A percentile compares a stretch with the other conserved stretches of the same genome.
Conservation (phyloP, 2,797 vertebrate genomes). For the Spinibarbus caldwelli region DNA sequence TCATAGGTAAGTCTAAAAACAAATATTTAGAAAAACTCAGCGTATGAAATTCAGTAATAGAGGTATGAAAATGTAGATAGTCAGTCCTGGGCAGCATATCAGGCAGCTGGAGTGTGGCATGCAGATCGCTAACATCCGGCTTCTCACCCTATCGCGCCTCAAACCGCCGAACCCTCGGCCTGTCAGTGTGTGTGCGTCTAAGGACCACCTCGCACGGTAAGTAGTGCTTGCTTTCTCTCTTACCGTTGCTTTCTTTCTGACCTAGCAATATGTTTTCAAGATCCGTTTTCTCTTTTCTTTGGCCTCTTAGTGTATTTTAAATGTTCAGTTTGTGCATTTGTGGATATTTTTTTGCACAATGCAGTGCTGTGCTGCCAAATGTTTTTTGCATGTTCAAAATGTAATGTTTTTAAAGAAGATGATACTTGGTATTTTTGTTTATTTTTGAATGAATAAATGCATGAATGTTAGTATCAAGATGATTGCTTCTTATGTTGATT, state of each 20-base stretch:
- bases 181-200: slow-evolving; percentile 84
- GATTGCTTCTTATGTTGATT: background rate
- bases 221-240: slow-evolving; percentile 85
- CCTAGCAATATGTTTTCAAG: slow-evolving; percentile 43
- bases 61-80: slow-evolving; percentile 35
- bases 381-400: slow-evolving; percentile 57
- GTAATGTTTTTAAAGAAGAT: slow-evolving; percentile 72
- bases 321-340: slow-evolving; percentile 26
- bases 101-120: slow-evolving; percentile 81
- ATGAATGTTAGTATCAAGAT: background rate
- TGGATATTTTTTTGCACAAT: slow-evolving; percentile 38
- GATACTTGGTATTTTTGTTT: slow-evolving; percentile 51
- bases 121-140: slow-evolving; percentile 97
- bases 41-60: background rate
- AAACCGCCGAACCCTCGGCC: slow-evolving; percentile 86
- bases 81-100: slow-evolving; percentile 60
- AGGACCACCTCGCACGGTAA: slow-evolving; percentile 86
- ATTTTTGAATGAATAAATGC: slow-evolving; percentile 12
- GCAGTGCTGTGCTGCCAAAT: slow-evolving; percentile 40
- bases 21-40: background rate
- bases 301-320: slow-evolving; percentile 35
- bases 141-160: slow-evolving; percentile 91
- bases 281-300: slow-evolving; percentile 60
- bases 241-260: slow-evolving; percentile 67
- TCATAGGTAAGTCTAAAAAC: slow-evolving; percentile 28